A percentile compares a stretch with the other conserved stretches of the same genome.
Evolutionary conservation across 2,113 vertebrate genomes (phyloP).

Genomic region (Rhynchopsitta pachyrhyncha): DNA sequence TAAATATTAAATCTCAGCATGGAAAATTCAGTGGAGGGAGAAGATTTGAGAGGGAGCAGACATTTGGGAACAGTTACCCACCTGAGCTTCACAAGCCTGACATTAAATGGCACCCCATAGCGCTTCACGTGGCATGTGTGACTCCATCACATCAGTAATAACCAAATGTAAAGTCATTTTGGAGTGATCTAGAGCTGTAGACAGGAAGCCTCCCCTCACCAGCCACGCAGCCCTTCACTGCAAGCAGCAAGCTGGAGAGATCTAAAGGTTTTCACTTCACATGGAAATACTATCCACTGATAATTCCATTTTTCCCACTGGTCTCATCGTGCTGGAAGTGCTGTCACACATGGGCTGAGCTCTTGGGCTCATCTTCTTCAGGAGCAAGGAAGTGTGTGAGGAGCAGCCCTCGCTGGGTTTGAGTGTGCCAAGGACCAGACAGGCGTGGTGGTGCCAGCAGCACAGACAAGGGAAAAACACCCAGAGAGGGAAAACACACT

Average conservation of each 20-base stretch:
- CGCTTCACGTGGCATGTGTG: neutral
- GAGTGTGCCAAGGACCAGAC: neutral
- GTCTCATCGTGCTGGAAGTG: neutral
- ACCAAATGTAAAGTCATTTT: neutral
- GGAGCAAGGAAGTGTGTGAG: neutral
- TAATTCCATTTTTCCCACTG: neutral
- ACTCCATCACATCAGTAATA: neutral
- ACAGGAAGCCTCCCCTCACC: neutral
- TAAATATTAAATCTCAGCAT: neutral
- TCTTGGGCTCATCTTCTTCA: neutral
- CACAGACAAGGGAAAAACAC: neutral
- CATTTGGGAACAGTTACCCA: neutral
- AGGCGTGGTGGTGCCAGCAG: neutral
- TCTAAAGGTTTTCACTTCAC: neutral
- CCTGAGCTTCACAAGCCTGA: neutral
- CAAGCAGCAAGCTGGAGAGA: neutral
- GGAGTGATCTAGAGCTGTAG: neutral
- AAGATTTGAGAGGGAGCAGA: neutral
- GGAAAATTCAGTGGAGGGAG: neutral
- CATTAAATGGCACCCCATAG: neutral
- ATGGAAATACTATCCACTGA: neutral
- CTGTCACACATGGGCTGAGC: neutral
- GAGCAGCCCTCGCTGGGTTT: neutral
- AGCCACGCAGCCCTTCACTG: neutral
- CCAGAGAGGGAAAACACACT: neutral